A percentile compares a stretch with the other conserved stretches of the same genome.
phyloP scores from a whole-genome alignment of 2,113 vertebrate species.

The Trematocara marginatum region DNA sequence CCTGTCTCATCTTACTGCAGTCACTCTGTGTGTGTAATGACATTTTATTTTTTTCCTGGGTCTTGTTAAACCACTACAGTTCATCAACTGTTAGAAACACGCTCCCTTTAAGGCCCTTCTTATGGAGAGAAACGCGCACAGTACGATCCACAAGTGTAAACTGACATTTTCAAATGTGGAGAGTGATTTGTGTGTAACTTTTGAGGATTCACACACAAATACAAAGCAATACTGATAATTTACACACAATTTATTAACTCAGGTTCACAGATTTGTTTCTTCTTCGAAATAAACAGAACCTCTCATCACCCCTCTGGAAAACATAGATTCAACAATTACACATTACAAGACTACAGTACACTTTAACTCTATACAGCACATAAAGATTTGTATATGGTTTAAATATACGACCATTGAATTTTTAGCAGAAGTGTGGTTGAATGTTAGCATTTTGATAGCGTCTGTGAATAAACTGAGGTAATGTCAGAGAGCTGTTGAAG shows the following conservation, averaged over 20 bases:
- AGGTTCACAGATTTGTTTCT: neutral
- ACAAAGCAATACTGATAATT: neutral
- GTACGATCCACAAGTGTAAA: neutral
- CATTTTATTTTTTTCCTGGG: neutral
- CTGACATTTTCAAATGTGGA: neutral
- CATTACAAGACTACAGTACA: neutral
- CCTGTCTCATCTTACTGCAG: neutral
- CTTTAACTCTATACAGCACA: neutral
- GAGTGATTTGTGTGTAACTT: neutral
- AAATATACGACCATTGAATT: neutral
- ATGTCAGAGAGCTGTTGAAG: neutral
- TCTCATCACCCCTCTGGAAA: neutral
- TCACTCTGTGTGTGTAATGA: neutral
- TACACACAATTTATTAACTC: neutral
- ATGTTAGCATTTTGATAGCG: neutral
- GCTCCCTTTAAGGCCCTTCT: neutral
- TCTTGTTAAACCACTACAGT: neutral
- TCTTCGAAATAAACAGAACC: neutral
- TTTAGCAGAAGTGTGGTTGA: neutral
- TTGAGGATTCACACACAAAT: neutral
- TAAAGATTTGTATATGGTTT: neutral
- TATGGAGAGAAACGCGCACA: neutral
- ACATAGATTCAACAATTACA: neutral
- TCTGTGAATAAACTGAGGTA: neutral
- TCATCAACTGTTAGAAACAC: neutral